Percentiles rank a stretch among this genome's conserved stretches.
These are phyloP conservation scores for Nezara viridula DNA, from an alignment of 2,888 invertebrate species.

Conservation along the genomic window DNA sequence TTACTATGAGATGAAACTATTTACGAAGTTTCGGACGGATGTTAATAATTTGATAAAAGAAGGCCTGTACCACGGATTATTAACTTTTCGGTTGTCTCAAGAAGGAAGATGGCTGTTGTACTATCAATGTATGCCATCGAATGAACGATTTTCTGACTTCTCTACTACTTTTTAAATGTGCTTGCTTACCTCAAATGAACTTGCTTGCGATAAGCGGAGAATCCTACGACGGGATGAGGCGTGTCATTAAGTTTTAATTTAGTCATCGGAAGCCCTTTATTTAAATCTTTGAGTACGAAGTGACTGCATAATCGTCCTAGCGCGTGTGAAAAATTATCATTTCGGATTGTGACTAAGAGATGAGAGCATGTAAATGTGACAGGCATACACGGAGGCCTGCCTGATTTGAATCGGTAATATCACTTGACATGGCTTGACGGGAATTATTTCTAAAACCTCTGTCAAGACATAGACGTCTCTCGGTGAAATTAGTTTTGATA, in stretches of 20 bases:
- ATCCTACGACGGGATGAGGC: too few species aligned
- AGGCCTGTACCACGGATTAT: too few species aligned
- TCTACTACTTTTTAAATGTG: too few species aligned
- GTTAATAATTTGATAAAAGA: too few species aligned
- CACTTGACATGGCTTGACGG: background rate
- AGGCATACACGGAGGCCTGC: background rate
- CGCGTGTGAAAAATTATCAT: background rate
- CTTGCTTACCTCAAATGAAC: too few species aligned
- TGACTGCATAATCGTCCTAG: background rate
- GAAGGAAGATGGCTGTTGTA: too few species aligned
- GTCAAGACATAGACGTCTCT: background rate
- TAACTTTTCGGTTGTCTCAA: too few species aligned
- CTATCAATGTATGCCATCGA: too few species aligned
- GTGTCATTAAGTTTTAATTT: background rate
- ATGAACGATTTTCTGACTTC: too few species aligned
- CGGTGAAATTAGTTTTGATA: background rate
- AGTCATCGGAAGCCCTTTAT: background rate
- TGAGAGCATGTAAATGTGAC: background rate
- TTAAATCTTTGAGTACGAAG: background rate
- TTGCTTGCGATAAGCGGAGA: too few species aligned
- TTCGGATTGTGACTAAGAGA: background rate
- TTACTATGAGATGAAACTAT: too few species aligned
- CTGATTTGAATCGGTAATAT: background rate
- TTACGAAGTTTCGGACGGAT: too few species aligned
- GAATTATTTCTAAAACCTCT: conserved; percentile 15